Base-by-base conservation (phyloP, 2,888 invertebrate species). In the Metopia argyrocephala region DNA sequence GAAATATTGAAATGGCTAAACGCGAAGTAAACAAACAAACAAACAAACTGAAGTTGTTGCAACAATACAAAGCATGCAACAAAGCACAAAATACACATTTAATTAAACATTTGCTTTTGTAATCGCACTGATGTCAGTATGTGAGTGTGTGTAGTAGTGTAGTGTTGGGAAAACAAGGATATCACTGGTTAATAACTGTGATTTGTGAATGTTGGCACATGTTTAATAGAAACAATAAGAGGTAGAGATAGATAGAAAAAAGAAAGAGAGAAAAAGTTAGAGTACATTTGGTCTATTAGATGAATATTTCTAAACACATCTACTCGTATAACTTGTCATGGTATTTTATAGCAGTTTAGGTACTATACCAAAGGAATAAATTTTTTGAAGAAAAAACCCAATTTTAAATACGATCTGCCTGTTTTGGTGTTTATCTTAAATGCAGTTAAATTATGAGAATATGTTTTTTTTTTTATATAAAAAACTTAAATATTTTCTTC, bases 1-100 rank as follows among this genome's bases (percentile, higher is more conserved):
- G 89, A 89, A 89, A 88, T 89, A 89, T 89, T 89, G 89, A 89
- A 89, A 89, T 89, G 89, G 85, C 83, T 76, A 69, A 79, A 76
- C 76, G 71, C 79, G 79, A 76, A 81, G 80, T 81, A 78, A 81
- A 81, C 70, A 79, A 79, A 65, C 64, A 38, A 21, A 69, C 46
- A 27, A 56, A 73, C 46, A 12, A 54, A 79, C 59, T 54, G 50
- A n/a, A 70, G 15, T 66, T 27, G 18, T 27, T 45, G 23, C 46
- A 76, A 21, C 59, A 46, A 9, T 50, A 57, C 7, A 62, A 65
- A 56, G 56, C 28, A 69, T 27, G 46, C 56, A 56, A 50, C 48
- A 65, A 59, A 38, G 20, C 15, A 56, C 15, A 20, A 59, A 48
- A 31, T 12, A 25, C 6, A 45, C 31, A 23, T 7, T 31, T 48